Base-by-base conservation (phyloP, 1,140 invertebrate species). In the Trichoplusia ni region DNA sequence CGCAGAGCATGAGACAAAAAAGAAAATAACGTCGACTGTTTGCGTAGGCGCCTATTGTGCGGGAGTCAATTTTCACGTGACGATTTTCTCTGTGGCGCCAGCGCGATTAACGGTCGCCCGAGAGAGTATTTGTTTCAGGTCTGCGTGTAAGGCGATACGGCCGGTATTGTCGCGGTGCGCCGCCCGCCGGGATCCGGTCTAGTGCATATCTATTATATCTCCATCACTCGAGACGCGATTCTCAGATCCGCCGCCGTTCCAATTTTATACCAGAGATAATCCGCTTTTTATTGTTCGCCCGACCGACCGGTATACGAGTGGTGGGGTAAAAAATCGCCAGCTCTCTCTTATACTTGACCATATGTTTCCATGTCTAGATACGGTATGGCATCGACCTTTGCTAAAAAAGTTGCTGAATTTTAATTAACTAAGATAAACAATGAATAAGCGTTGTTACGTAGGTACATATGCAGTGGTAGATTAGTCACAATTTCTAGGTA, bases 141-240 rank as follows among this genome's bases (percentile, higher is more conserved):
- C 77, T 72, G 77, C 77, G 72, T 87, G 87, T 89, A 89, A 69
- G 85, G 65, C 75, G 83, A 88, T 85, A 86, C 79, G 72, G 67
- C 69, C 73, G 66, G 78, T 81, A 88, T 86, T 89, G 84, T 87
- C 73, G 79, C 61, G 67, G 64, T 67, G 69, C 72, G 69, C 75
- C 62, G 62, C 62, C 62, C 73, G 77, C 69, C 69, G 59, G 47
- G 67, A 69, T 79, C 73, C 84, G 83, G 82, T 87, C 84, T 86
- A 86, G 72, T 86, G 85, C 83, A 66, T 85, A 84, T 84, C 81
- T 90, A 86, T 86, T 84, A 80, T 85, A 83, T 80, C 79, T 73
- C 74, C 77, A 82, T 77, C 68, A 64, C 70, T 77, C 71, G 71
- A 85, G 79, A 76, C 69, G 67, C 73, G 70, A 71, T 75, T 77